Evolutionary conservation across 2,797 vertebrate species (phyloP).

Genomic region (Telmatherina bonti): DNA sequence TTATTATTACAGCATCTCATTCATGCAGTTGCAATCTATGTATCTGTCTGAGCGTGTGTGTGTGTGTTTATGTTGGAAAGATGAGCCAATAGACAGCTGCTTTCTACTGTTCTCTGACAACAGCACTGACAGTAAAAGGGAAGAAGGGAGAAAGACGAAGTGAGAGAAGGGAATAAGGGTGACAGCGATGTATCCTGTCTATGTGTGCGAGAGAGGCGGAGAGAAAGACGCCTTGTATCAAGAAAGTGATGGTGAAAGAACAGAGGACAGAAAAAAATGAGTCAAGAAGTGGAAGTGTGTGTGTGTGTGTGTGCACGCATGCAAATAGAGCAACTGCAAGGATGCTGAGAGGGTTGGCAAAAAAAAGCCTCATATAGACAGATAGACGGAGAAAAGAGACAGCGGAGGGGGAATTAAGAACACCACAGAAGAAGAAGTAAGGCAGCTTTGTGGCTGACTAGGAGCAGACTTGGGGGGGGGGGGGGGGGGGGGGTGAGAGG

Average conservation of each 20-base stretch:
- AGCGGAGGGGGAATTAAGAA: conserved; percentile 59
- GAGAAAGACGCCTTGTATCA: conserved; percentile 41
- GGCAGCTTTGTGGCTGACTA: conserved; percentile 58
- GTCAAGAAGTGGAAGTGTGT: conserved; percentile 19
- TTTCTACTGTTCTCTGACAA: conserved; percentile 52
- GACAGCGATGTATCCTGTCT: conserved; percentile 31
- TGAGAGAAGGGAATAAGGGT: conserved; percentile 20
- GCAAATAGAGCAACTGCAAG: conserved; percentile 45
- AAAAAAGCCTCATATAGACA: background rate
- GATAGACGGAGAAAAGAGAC: conserved; percentile 26
- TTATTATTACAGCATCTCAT: conserved; percentile 61
- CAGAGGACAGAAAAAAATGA: conserved; percentile 43
- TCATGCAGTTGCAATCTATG: conserved; percentile 33
- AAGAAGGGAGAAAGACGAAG: conserved; percentile 10
- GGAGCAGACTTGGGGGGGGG: conserved; percentile 19
- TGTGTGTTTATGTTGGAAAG: conserved; percentile 22
- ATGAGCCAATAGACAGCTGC: conserved; percentile 43
- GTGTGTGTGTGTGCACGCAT: conserved; percentile 34
- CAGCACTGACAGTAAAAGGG: conserved; percentile 53
- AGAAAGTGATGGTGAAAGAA: conserved; percentile 62
- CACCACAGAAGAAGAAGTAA: conserved; percentile 53
- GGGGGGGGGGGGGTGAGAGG: conserved; percentile 35
- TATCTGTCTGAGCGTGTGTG: conserved; percentile 20
- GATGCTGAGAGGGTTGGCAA: conserved; percentile 47
- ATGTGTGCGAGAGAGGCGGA: background rate